Percentiles rank a stretch among this genome's conserved stretches.
Conservation (phyloP, 35 echinoderm and acorn worm genomes). For the Ophiothrix spiculata region DNA sequence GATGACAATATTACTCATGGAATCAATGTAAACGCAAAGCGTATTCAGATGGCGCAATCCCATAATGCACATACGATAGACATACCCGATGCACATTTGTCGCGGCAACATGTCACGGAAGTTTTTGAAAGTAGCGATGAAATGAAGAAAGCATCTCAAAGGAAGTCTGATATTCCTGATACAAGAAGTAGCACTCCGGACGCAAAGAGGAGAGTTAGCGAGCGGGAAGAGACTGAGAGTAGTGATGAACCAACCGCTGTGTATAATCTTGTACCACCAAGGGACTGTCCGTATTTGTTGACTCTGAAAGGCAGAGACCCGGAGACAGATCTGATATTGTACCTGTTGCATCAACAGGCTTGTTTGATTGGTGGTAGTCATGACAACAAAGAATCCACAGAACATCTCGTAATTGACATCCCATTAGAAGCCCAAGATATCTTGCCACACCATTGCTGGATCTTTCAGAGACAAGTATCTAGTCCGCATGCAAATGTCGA, state of each 20-base stretch:
- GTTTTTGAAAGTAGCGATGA: background rate
- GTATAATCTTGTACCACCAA: slow-evolving; percentile 38
- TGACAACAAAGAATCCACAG: slow-evolving; percentile 24
- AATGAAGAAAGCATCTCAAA: background rate
- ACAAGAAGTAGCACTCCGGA: slow-evolving; percentile 20
- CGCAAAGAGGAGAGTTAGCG: slow-evolving; percentile 18
- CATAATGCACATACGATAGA: background rate
- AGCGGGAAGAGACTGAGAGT: slow-evolving; percentile 90
- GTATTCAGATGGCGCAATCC: slow-evolving; percentile 50
- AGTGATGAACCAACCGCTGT: slow-evolving; percentile 59
- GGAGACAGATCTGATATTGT: slow-evolving; percentile 44
- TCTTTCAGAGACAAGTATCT: slow-evolving; percentile 34
- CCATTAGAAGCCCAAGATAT: slow-evolving; percentile 61
- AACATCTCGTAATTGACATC: slow-evolving; percentile 28
- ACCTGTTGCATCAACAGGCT: background rate
- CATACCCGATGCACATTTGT: background rate
- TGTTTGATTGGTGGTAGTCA: slow-evolving; percentile 2
- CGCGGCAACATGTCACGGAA: background rate
- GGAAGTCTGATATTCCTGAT: background rate
- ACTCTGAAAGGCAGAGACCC: slow-evolving; percentile 59
- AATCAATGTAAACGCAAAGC: slow-evolving; percentile 68
- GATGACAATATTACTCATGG: slow-evolving; percentile 59
- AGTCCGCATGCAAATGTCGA: slow-evolving; percentile 4
- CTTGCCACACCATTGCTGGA: slow-evolving; percentile 71
- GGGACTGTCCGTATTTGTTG: slow-evolving; percentile 71